Conservation (phyloP, 2,113 vertebrate species). For the Oxygymnocypris stewartii region DNA sequence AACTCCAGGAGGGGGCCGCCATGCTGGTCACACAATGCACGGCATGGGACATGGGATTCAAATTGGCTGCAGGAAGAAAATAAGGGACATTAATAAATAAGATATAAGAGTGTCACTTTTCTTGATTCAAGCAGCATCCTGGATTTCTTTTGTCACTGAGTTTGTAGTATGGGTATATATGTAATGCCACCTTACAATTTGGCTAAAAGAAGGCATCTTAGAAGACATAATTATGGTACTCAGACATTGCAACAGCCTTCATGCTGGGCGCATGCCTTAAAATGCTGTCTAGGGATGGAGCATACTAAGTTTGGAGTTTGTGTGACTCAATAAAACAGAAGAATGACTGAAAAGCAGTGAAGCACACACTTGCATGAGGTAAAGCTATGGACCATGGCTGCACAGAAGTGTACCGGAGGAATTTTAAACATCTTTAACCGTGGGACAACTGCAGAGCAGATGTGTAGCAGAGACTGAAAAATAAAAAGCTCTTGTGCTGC, state of each 20-base stretch:
- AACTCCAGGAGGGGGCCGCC: conserved; percentile 93
- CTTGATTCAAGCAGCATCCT: too few species aligned
- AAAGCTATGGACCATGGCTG: conserved; percentile 11
- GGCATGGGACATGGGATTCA: conserved; percentile 93
- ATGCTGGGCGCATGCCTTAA: not conserved
- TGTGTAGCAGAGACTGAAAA: conserved; percentile 60
- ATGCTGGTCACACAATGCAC: conserved; percentile 95
- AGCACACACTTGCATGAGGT: not conserved
- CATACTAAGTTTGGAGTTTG: not conserved
- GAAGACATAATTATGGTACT: conserved; percentile 1
- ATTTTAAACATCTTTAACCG: conserved; percentile 43
- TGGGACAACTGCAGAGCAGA: conserved; percentile 66
- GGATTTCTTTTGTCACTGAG: not conserved
- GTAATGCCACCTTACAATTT: not conserved
- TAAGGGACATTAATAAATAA: not conserved
- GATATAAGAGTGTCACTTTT: not conserved
- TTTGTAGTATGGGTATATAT: not conserved
- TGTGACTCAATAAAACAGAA: conserved; percentile 1
- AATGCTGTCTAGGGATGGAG: not conserved
- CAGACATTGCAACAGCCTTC: not conserved
- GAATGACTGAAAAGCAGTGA: not conserved
- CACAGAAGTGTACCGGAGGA: conserved; percentile 2
- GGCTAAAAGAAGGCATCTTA: not conserved
- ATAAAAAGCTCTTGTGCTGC: conserved; percentile 37
- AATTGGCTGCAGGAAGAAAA: conserved; percentile 74